A percentile compares a stretch with the other conserved stretches of the same genome.
phyloP scores from a whole-genome alignment of 2,797 vertebrate species.

The Mus spretus region DNA sequence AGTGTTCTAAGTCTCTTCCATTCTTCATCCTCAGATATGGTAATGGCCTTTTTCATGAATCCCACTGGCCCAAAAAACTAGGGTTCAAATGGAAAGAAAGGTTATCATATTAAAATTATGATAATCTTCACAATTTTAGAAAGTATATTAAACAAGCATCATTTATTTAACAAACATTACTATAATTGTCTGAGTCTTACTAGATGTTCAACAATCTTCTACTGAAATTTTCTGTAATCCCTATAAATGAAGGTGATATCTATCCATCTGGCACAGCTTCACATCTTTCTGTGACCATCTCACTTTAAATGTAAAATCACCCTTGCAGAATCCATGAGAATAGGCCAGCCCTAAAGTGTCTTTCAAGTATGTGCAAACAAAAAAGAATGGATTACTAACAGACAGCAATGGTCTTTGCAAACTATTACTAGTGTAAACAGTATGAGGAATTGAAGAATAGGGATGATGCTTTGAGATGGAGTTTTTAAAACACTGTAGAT shows the following conservation, averaged over 20 bases:
- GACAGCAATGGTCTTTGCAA: background rate
- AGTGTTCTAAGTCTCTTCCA: conserved; percentile 87
- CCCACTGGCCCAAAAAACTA: accelerated
- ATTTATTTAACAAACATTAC: conserved; percentile 26
- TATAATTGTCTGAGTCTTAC: background rate
- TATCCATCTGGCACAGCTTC: background rate
- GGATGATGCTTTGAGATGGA: background rate
- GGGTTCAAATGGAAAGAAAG: background rate
- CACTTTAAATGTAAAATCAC: background rate
- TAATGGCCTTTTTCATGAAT: background rate
- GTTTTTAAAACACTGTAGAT: background rate
- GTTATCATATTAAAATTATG: background rate
- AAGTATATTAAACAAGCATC: background rate
- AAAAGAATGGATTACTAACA: background rate
- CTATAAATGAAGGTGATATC: background rate
- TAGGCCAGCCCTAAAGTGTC: background rate
- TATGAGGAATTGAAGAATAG: background rate
- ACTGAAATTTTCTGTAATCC: background rate
- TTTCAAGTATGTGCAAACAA: background rate
- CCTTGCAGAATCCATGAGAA: background rate
- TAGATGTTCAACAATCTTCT: background rate
- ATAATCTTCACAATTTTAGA: background rate
- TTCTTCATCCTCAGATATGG: conserved; percentile 81
- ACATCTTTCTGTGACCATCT: background rate
- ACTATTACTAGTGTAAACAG: background rate